Base-by-base conservation (phyloP, 2,797 vertebrate species). In the Prunella strophiata region DNA sequence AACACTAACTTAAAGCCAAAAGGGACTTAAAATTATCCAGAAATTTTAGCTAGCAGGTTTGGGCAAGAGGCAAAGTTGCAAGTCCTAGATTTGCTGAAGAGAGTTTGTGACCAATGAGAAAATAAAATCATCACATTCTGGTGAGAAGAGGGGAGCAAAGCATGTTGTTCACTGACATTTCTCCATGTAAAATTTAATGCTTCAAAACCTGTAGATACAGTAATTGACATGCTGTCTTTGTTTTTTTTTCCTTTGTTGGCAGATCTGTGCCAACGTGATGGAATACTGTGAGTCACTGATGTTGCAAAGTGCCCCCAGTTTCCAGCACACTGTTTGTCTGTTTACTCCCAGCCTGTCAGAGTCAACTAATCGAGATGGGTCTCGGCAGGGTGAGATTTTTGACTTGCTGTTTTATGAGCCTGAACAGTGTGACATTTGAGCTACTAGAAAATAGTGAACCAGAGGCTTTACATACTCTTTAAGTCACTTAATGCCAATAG, bases 241-340 rank as follows among this genome's bases (percentile, higher is more conserved):
- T n/a, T 32, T 30, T 32, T 47, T 34, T 11, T 51, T 1, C 9
- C 23, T 75, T 52, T 52, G 11, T 48, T 71, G 96, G 36, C 94
- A 99, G 99, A 99, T 99, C 85, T 99, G 99, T 97, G 99, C 99
- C 51, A 99, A 99, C 3, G 99, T 99, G 92, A 99, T 99, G 99
- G 99, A 99, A 96, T 99, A 99, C 96, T 99, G 99, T 96, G 99
- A 99, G 81, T 98, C 98, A 1, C 98, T 99, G 63, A 98, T 99
- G 97, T 96, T 99, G 77, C 99, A 99, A 96, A 99, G 98, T 34
- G 98, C 99, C 11, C 88, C 98, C 10, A 98, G 98, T 89, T 98
- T 99, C 67, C 99, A 99, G 97, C 99, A 99, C 88, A 97, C 98
- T 15, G 97, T 99, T 95, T 99, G 99, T 94, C 98, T 99, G 89